Conservation (phyloP, 2,888 invertebrate genomes). For the Philereme transversata region DNA sequence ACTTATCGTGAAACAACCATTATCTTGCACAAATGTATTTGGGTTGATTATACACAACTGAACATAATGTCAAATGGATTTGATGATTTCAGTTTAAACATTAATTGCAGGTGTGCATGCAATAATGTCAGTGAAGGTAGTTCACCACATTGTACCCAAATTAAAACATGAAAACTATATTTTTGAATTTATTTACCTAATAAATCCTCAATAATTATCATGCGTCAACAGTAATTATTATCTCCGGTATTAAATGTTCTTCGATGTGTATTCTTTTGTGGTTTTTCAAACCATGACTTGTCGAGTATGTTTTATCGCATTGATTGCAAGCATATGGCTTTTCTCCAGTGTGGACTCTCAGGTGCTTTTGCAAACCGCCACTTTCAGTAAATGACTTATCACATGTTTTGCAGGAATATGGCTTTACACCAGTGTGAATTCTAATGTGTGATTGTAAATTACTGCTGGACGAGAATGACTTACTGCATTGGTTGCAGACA, state of each 20-base stretch:
- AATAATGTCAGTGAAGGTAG: no score
- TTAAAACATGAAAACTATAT: background rate
- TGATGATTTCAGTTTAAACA: no score
- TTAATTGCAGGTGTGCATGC: no score
- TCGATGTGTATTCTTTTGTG: background rate
- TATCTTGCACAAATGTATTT: no score
- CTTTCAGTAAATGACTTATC: background rate
- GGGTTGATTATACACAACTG: no score
- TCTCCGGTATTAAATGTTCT: background rate
- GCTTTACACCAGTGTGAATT: conserved; percentile 7
- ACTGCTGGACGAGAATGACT: conserved; percentile 7
- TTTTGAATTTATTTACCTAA: background rate
- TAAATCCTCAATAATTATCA: background rate
- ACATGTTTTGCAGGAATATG: background rate
- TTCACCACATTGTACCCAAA: background rate
- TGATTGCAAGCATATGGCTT: background rate
- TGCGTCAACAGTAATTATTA: background rate
- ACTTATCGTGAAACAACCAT: no score
- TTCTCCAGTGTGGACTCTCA: background rate
- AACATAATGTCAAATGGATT: no score
- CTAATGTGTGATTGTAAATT: conserved; percentile 7
- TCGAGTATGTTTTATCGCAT: background rate
- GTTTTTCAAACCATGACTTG: conserved; percentile 5
- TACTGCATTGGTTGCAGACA: conserved; percentile 7
- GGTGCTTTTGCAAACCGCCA: conserved; percentile 1